Conservation (phyloP, 2,888 invertebrate species). For the Drosophila mettleri region DNA sequence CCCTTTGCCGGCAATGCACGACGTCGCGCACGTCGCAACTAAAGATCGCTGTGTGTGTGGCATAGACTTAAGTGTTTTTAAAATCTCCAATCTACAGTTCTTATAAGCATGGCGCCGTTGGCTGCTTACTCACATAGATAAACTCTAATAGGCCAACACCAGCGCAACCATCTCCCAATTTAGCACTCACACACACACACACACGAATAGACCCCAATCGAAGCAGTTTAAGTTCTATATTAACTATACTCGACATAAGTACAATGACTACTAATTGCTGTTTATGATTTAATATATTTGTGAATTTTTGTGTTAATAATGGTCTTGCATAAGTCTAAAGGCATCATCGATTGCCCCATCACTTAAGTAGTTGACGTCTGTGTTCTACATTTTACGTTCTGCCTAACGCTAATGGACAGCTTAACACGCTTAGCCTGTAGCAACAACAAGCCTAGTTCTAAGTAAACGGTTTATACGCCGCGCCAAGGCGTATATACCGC, state of each 20-base stretch:
- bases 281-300: constrained; percentile 36
- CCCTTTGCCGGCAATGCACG: constrained; percentile 79
- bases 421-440: constrained; percentile 71
- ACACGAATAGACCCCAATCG: constrained; percentile 8
- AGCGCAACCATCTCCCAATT: constrained; percentile 25
- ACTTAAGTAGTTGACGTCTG: constrained; percentile 60
- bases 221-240: constrained; percentile 19
- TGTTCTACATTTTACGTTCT: constrained; percentile 63
- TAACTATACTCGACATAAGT: constrained; percentile 37
- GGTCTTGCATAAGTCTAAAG: constrained; percentile 30
- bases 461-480: constrained; percentile 38
- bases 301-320: constrained; percentile 46
- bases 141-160: constrained; percentile 35
- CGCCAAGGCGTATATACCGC: constrained; percentile 41
- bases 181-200: constrained; percentile 30
- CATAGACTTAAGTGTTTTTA: constrained; percentile 64
- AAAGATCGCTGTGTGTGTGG: constrained; percentile 30
- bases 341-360: constrained; percentile 36
- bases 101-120: constrained; percentile 40
- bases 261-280: constrained; percentile 46
- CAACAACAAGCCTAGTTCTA: constrained; percentile 57
- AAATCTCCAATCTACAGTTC: constrained; percentile 70
- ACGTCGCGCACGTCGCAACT: constrained; percentile 84
- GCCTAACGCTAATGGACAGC: constrained; percentile 61
- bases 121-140: constrained; percentile 55